These are phyloP conservation scores for Suillia variegata DNA, from an alignment of 2,888 invertebrate genomes.

Conservation along the genomic window DNA sequence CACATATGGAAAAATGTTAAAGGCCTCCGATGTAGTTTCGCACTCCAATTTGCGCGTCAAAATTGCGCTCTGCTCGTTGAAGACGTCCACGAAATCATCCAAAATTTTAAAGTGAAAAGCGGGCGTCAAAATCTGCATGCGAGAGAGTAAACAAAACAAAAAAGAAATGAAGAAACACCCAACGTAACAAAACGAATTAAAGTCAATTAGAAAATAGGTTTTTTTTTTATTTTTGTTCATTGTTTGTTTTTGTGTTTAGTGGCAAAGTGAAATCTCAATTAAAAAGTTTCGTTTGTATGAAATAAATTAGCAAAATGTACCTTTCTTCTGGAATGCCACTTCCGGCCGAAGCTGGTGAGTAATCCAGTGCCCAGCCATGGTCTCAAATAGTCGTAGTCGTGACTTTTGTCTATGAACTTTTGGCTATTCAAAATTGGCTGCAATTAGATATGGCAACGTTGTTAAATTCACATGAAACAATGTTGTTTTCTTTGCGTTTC, in stretches of 20 bases:
- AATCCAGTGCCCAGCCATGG: conserved; percentile 68
- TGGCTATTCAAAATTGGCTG: conserved; percentile 66
- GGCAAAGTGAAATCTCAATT: no score
- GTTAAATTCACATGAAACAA: neutral
- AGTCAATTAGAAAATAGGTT: neutral
- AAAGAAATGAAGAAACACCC: no score
- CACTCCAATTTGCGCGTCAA: conserved; percentile 63
- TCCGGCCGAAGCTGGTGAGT: conserved; percentile 65
- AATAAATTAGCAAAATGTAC: no score
- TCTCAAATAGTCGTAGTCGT: conserved; percentile 65
- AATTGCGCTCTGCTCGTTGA: conserved; percentile 67
- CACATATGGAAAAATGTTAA: conserved; percentile 68
- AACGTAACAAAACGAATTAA: no score
- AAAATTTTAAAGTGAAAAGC: conserved; percentile 74
- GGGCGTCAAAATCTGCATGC: conserved; percentile 66
- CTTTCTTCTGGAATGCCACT: conserved; percentile 69
- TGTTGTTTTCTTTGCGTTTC: conserved; percentile 1
- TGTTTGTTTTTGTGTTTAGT: no score
- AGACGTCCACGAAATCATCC: conserved; percentile 70
- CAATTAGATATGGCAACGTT: no score
- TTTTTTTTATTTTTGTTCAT: no score
- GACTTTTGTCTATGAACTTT: conserved; percentile 67
- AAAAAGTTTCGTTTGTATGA: no score
- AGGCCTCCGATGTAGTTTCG: conserved; percentile 58
- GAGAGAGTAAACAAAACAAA: conserved; percentile 6